Evolutionary conservation across 2,797 vertebrate genomes (phyloP), one percentile per base, ranked within the genome.

Genomic region (Perodicticus potto): DNA sequence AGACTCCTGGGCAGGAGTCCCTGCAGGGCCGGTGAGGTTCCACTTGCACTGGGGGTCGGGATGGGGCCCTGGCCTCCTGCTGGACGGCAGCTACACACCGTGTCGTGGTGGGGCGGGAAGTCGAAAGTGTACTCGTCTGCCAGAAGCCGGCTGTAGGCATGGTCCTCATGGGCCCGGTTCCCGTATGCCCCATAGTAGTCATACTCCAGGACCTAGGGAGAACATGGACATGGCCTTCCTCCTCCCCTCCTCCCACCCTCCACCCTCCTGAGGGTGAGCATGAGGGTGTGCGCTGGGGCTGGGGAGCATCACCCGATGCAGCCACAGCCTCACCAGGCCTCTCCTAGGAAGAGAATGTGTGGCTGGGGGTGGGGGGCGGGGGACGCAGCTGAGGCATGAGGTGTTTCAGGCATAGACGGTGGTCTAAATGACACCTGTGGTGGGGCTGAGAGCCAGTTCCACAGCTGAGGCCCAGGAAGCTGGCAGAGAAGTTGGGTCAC

Each of bases 111-210:
- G 0, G 99, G 98, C 1, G 99, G 99, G 96, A 99, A 99, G 98
- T 98, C 98, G 0, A 99, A 99, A 84, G 99, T 99, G 98, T 99
- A 99, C 91, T 99, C 99, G 0, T 98, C 98, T 0, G 97, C 98
- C 89, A 99, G 98, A 95, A 99, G 97, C 9, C 72, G 84, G 12
- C 96, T 98, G 98, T 99, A 99, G 94, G 98, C 78, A 86, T 99
- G 99, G 94, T 98, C 98, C 7, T 43, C 7, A 22, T 99, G 99
- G 0, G 73, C 98, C 87, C 96, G 94, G 11, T 55, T 86, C 40
- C 98, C 98, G 0, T 99, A 99, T 0, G 99, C 99, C 0, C 99
- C 99, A 0, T 99, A 99, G 97, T 99, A 99, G 98, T 99, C 99
- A 0, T 99, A 99, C 20, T 98, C 98, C 92, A 99, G 98, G 76